Conservation (phyloP, 2,888 invertebrate genomes). For the Acanthosepion esculentum region DNA sequence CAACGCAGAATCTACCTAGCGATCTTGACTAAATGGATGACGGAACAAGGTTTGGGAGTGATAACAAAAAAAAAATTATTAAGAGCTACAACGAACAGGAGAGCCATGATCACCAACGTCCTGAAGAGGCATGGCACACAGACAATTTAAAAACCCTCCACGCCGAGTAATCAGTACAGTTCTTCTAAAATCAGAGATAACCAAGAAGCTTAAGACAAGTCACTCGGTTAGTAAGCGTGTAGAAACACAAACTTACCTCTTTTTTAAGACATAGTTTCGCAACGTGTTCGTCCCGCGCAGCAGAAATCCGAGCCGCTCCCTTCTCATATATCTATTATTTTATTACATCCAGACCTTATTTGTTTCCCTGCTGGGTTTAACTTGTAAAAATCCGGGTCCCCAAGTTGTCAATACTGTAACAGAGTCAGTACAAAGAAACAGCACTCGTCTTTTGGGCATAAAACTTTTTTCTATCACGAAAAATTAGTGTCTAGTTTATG, state of each 20-base stretch:
- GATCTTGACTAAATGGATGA: too few relatives aligned
- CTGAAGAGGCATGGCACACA: too few relatives aligned
- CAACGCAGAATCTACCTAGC: too few relatives aligned
- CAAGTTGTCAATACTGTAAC: not conserved
- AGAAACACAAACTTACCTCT: not conserved
- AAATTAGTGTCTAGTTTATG: slow-evolving; percentile 6
- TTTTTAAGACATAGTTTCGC: not conserved
- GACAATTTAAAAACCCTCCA: too few relatives aligned
- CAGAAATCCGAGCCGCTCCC: not conserved
- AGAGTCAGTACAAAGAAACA: not conserved
- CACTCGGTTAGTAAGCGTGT: not conserved
- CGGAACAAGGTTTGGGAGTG: too few relatives aligned
- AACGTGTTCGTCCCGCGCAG: not conserved
- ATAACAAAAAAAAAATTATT: too few relatives aligned
- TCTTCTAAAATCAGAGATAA: not conserved
- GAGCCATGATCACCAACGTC: too few relatives aligned
- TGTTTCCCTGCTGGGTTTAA: not conserved
- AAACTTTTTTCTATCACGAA: not conserved
- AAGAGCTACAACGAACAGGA: too few relatives aligned
- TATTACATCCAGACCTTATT: not conserved
- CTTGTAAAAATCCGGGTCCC: not conserved
- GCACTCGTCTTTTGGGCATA: not conserved
- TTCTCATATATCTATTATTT: not conserved
- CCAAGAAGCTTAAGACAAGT: not conserved
- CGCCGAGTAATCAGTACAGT: not conserved